Evolutionary conservation across 2,797 vertebrate species (phyloP), one percentile per base, ranked within the genome.

Genomic region (Basileuterus tristriatus): DNA sequence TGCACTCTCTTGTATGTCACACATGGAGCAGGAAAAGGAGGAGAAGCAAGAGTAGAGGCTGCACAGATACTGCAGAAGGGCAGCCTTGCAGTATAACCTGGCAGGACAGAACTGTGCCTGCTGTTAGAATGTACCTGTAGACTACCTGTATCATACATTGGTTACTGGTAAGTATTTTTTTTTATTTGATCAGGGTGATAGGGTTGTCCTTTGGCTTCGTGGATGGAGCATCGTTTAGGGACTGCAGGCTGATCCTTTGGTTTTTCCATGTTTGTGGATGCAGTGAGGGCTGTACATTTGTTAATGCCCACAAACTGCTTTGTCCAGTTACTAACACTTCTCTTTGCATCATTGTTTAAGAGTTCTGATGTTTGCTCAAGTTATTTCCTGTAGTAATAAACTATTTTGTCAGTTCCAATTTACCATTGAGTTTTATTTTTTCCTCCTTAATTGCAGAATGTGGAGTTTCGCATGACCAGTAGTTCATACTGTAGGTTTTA

Each of bases 1-100:
- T 96, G 94, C 96, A 93, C 90, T 96, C 93, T 96, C 88, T 94
- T 96, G 85, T 96, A 96, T 96, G 92, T 94, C 95, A 96, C 89
- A 95, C 87, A 96, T 47, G 94, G 94, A 95, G 76, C 96, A 93
- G 87, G 74, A 96, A 87, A 91, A 96, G 94, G 36, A 96, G 92
- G 93, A 96, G 94, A 94, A 95, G 79, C 87, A 1, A 85, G 93
- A 96, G 94, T 96, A 78, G 85, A 96, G 91, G 87, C 88, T 94
- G 69, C 81, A 70, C 90, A 94, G 83, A 50, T 96, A 87, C 70
- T 96, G 96, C 94, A 86, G 68, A 81, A 92, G 80, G 93, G 90
- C 92, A 95, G 64, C 58, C 80, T 96, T 93, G 90, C 93, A 96
- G 95, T 96, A 83, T 94, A 84, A 68, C 76, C 53, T 94, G 85